phyloP scores from a whole-genome alignment of 2,888 invertebrate species.

The Coremacera marginata region DNA sequence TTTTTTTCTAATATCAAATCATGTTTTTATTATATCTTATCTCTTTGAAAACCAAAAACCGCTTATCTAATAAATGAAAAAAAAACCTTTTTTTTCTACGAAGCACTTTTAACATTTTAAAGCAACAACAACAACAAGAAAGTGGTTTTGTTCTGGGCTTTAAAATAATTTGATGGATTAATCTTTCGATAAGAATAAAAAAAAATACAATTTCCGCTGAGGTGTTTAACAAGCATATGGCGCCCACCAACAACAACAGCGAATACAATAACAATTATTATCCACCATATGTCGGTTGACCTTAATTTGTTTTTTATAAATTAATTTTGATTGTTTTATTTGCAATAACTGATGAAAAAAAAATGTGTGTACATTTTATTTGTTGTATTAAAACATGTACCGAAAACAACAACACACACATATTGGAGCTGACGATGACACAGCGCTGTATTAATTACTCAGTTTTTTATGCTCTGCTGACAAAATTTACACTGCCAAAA shows the following conservation, averaged over 20 bases:
- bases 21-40: too few species aligned
- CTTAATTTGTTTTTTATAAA: not conserved
- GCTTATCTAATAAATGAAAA: too few species aligned
- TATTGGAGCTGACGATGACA: too few species aligned
- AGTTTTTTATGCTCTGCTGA: not conserved
- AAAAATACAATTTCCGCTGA: not conserved
- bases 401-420: not conserved
- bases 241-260: not conserved
- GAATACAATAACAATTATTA: not conserved
- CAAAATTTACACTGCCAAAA: not conserved
- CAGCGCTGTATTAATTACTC: too few species aligned
- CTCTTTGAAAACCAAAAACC: too few species aligned
- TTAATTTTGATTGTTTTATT: not conserved
- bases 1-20: too few species aligned
- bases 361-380: not conserved
- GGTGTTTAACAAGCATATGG: not conserved
- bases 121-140: too few species aligned
- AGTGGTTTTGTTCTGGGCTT: too few species aligned
- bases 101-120: too few species aligned
- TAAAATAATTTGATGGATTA: too few species aligned
- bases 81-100: too few species aligned
- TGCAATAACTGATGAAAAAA: not conserved
- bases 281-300: not conserved
- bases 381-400: not conserved
- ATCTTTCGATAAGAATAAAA: not conserved